Percentiles rank a stretch among this genome's conserved stretches.
Conservation (phyloP, 2,797 vertebrate species). For the Natrix natrix region DNA sequence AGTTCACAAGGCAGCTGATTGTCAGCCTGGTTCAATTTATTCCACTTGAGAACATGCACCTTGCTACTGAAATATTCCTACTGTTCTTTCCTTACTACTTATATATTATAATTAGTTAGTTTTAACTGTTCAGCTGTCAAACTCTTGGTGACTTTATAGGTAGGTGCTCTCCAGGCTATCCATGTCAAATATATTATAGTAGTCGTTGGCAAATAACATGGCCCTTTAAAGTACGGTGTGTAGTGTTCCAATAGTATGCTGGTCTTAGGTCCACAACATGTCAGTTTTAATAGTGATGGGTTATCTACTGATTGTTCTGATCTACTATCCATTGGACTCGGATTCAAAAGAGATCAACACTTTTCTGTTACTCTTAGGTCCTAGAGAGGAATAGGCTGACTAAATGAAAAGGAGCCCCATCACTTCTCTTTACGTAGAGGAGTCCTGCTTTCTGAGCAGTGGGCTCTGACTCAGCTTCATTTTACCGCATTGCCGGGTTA, state of each 20-base stretch:
- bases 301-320: neutral
- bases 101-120: neutral
- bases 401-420: neutral
- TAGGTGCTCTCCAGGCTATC: neutral
- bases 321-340: neutral
- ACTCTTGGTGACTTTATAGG: neutral
- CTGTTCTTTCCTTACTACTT: neutral
- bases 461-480: neutral
- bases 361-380: neutral
- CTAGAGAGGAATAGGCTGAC: neutral
- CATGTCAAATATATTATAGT: neutral
- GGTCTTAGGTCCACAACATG: neutral
- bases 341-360: neutral
- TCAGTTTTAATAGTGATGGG: neutral
- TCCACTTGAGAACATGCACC: neutral
- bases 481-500: neutral
- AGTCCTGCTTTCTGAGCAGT: neutral
- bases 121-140: neutral
- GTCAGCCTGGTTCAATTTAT: neutral
- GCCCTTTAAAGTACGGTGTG: neutral
- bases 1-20: neutral
- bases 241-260: neutral
- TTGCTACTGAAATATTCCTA: neutral
- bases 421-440: neutral
- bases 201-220: neutral